These are phyloP conservation scores for Myzus persicae DNA, from an alignment of 1,140 invertebrate genomes.

Conservation along the genomic window DNA sequence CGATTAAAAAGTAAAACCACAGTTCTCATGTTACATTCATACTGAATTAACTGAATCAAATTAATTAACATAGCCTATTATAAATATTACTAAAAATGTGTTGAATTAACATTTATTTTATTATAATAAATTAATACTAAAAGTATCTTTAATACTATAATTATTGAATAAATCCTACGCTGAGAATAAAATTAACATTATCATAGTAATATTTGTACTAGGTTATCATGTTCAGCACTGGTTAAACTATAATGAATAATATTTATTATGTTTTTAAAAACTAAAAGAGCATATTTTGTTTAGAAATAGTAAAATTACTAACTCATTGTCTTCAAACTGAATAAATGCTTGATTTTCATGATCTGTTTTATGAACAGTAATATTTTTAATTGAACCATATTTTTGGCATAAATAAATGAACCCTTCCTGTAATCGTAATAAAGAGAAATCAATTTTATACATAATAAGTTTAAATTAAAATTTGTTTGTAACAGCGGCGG, in stretches of 20 bases:
- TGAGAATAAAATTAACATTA: background rate
- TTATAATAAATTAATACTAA: background rate
- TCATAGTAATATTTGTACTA: background rate
- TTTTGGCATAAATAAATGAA: slow-evolving; percentile 21
- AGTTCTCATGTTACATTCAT: background rate
- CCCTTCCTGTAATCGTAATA: slow-evolving; percentile 3
- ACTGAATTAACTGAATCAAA: background rate
- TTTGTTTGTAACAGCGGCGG: background rate
- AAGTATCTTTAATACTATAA: background rate
- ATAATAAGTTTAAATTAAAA: background rate
- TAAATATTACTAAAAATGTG: too few relatives aligned
- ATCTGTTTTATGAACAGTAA: background rate
- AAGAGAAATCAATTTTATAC: background rate
- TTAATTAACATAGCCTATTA: background rate
- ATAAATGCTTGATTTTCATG: slow-evolving; percentile 34
- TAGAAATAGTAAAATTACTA: background rate
- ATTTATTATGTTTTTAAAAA: background rate
- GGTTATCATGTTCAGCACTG: background rate
- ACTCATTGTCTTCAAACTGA: slow-evolving; percentile 31
- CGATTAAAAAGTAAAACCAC: background rate
- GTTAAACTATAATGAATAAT: background rate
- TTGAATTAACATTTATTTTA: too few relatives aligned
- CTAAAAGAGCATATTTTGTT: background rate
- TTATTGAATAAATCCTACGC: background rate
- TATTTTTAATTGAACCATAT: slow-evolving; percentile 35